phyloP scores from a whole-genome alignment of 2,797 vertebrate species.

The Hirundo rustica region DNA sequence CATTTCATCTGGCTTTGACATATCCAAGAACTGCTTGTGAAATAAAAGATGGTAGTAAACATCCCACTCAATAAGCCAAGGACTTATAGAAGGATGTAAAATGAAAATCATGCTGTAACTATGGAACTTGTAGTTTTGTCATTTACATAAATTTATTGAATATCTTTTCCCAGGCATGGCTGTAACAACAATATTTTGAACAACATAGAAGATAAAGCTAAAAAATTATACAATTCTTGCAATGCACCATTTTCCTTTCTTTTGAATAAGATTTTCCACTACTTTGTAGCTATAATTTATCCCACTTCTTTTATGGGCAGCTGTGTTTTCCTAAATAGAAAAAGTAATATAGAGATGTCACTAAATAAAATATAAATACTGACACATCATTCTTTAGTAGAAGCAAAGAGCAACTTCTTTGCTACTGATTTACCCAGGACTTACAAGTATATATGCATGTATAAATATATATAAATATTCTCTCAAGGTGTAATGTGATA shows the following conservation, averaged over 20 bases:
- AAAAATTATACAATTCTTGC: neutral
- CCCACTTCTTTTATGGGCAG: neutral
- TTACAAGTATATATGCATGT: neutral
- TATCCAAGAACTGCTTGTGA: neutral
- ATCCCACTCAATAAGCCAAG: neutral
- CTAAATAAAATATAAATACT: neutral
- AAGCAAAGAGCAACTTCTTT: neutral
- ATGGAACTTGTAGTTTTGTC: neutral
- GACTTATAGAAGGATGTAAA: neutral
- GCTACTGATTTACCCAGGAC: neutral
- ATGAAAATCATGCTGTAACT: neutral
- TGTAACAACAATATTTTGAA: neutral
- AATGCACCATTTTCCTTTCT: accelerated
- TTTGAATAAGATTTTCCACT: neutral
- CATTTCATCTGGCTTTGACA: neutral
- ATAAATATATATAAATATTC: neutral
- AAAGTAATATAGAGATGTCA: neutral
- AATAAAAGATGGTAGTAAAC: neutral
- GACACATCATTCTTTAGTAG: neutral
- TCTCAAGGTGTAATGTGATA: neutral
- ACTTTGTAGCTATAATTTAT: neutral
- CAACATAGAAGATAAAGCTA: neutral
- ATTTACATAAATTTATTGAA: neutral
- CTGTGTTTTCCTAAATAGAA: neutral
- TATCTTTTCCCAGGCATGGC: neutral